Evolutionary conservation across 2,113 vertebrate genomes (phyloP), one percentile per base, ranked within the genome.

Genomic region (Chaetops frenatus): DNA sequence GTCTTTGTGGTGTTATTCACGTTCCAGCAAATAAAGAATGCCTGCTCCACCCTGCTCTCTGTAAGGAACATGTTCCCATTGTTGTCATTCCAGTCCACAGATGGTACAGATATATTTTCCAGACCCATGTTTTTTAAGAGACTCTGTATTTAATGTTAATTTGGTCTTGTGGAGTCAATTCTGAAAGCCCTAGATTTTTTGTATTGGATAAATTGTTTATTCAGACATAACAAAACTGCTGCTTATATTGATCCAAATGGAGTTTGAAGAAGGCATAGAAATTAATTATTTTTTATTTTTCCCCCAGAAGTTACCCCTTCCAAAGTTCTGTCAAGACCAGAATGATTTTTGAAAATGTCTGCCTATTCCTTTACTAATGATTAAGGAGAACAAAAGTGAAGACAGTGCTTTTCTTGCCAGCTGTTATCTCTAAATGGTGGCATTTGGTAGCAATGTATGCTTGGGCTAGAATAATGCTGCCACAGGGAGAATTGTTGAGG

Each of bases 41-140:
- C 65, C 88, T 90, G 80, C 93, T 96, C 96, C 95, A 94, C 96
- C 95, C 93, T 86, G 85, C 76, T 78, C 93, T 90, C 51, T 12
- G 42, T 64, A 74, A 83, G 9, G 21, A 96, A 67, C 92, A 18
- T 83, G 90, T 83, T 95, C 93, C 72, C 94, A 96, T 96, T 97
- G 94, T 95, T 97, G 94, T 80, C 93, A 94, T 97, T 95, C 96
- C 95, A 95, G 76, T 66, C 95, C 77, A 58, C 93, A 92, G 87
- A 96, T 93, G 93, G 91, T 28, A 17, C 79, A 92, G 88, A 96
- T 86, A 66, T 19, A 38, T 89, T 92, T 95, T 94, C 92, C 87
- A 88, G 81, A 56, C 40, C 54, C 15, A 0, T 50, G 40, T 27
- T 33, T 89, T 96, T 92, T 66, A 40, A 71, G 76, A 72, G 61